Percentiles rank a stretch among this genome's conserved stretches.
These are phyloP conservation scores for Eidolon dupreanum DNA, from an alignment of 2,797 vertebrate genomes.

Conservation along the genomic window DNA sequence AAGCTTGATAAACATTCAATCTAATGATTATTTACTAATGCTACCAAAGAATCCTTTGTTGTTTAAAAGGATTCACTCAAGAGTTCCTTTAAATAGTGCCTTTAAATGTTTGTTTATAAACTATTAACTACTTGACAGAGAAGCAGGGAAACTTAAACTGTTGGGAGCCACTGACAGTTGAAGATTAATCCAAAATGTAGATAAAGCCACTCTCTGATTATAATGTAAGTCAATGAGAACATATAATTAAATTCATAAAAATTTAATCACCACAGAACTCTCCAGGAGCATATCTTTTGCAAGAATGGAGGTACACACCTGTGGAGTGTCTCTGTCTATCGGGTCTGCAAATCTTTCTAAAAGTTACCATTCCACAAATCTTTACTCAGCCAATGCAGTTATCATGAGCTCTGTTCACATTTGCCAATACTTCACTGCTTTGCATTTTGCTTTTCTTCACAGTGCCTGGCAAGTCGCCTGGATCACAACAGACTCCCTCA, in stretches of 20 bases:
- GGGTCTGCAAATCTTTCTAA: slow-evolving; percentile 26
- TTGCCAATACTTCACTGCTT: slow-evolving; percentile 42
- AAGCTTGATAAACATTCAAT: slow-evolving; percentile 54
- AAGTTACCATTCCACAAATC: slow-evolving; percentile 45
- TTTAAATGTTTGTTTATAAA: slow-evolving; percentile 82
- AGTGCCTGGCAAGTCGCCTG: slow-evolving; percentile 44
- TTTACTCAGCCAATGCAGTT: slow-evolving; percentile 40
- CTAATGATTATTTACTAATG: slow-evolving; percentile 77
- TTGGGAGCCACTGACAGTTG: slow-evolving; percentile 74
- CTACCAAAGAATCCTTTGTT: slow-evolving; percentile 74
- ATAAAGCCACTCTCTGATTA: slow-evolving; percentile 80
- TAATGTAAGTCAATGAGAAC: slow-evolving; percentile 80
- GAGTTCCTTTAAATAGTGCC: slow-evolving; percentile 74
- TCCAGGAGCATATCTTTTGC: slow-evolving; percentile 74
- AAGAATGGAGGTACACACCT: slow-evolving; percentile 70
- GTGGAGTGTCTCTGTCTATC: slow-evolving; percentile 27
- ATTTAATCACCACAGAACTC: slow-evolving; percentile 76
- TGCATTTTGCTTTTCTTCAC: slow-evolving; percentile 48
- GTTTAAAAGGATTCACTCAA: slow-evolving; percentile 73
- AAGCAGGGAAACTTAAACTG: slow-evolving; percentile 79
- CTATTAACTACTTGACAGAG: slow-evolving; percentile 79
- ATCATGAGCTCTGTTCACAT: slow-evolving; percentile 31
- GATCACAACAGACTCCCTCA: slow-evolving; percentile 22
- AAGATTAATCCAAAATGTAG: slow-evolving; percentile 80
- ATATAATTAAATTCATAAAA: slow-evolving; percentile 82